A percentile compares a stretch with the other conserved stretches of the same genome.
Conservation (phyloP, 1,140 invertebrate genomes). For the Platyscapa corneri region DNA sequence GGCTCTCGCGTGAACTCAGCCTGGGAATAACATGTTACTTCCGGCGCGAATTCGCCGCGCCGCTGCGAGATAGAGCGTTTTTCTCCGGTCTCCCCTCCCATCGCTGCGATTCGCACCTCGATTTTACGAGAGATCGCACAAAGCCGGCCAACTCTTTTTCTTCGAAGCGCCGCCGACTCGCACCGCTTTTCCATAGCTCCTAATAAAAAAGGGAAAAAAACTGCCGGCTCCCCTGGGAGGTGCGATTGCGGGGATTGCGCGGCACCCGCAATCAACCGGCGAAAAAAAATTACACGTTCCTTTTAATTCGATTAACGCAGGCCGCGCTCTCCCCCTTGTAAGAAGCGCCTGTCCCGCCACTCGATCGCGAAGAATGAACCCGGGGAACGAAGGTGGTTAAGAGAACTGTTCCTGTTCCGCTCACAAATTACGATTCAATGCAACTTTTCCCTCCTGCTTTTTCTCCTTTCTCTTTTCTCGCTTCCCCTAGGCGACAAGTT, state of each 20-base stretch:
- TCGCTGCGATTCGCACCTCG: neutral
- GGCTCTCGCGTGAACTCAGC: conserved; percentile 51
- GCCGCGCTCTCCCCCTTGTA: neutral
- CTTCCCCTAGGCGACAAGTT: conserved; percentile 20
- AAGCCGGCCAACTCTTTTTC: conserved; percentile 29
- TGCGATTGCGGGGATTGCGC: too few relatives aligned
- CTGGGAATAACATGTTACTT: conserved; percentile 67
- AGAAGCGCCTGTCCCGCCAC: conserved; percentile 26
- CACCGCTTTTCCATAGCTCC: conserved; percentile 20
- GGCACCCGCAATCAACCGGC: neutral
- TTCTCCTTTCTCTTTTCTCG: conserved; percentile 23
- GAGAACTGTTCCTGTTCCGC: conserved; percentile 20
- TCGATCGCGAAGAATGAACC: neutral
- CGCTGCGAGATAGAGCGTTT: conserved; percentile 7
- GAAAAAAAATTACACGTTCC: conserved; percentile 69
- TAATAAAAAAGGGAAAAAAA: conserved; percentile 60
- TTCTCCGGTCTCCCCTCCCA: neutral
- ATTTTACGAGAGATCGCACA: neutral
- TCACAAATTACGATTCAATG: conserved; percentile 65
- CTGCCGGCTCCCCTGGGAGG: conserved; percentile 56
- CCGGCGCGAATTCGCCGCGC: conserved; percentile 53
- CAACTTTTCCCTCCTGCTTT: conserved; percentile 43
- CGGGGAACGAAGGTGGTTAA: neutral
- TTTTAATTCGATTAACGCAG: conserved; percentile 65
- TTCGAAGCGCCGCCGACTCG: neutral